Percentiles rank a stretch among this genome's conserved stretches.
These are phyloP conservation scores for Onthophagus taurus DNA, from an alignment of 1,140 invertebrate species.

Conservation along the genomic window DNA sequence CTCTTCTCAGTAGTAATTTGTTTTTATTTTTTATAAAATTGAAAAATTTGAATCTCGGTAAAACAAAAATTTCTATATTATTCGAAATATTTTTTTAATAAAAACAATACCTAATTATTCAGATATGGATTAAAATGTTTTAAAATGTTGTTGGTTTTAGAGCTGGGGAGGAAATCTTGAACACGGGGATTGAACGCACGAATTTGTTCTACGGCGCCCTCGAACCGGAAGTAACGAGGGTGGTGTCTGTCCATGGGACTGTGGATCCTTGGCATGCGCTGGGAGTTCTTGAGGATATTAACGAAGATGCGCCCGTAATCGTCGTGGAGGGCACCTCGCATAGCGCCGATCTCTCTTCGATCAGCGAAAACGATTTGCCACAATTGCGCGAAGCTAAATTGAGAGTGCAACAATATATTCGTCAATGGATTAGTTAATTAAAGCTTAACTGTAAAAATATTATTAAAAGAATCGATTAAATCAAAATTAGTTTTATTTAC, in stretches of 20 bases:
- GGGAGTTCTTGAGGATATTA: slow-evolving; percentile 30
- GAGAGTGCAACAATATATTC: slow-evolving; percentile 4
- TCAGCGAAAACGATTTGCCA: neutral
- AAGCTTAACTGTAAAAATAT: no score
- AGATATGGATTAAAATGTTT: neutral
- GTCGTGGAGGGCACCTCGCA: slow-evolving; percentile 8
- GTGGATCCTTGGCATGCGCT: slow-evolving; percentile 56
- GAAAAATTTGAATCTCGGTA: no score
- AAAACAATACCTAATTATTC: no score
- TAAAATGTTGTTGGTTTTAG: slow-evolving; percentile 1
- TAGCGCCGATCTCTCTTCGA: slow-evolving; percentile 2
- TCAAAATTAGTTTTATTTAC: no score
- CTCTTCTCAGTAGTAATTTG: no score
- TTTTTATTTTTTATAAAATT: no score
- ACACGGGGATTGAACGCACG: slow-evolving; percentile 39
- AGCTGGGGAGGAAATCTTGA: neutral
- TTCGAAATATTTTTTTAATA: no score
- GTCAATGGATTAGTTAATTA: slow-evolving; percentile 7
- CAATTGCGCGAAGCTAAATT: neutral
- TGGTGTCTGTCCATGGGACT: slow-evolving; percentile 53
- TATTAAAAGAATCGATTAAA: no score
- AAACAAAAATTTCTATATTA: no score
- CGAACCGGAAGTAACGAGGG: slow-evolving; percentile 46
- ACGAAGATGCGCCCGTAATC: slow-evolving; percentile 6
- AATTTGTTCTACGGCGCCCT: slow-evolving; percentile 52